A percentile compares a stretch with the other conserved stretches of the same genome.
Evolutionary conservation across 2,888 invertebrate species (phyloP).

Genomic region (Leucoma salicis): DNA sequence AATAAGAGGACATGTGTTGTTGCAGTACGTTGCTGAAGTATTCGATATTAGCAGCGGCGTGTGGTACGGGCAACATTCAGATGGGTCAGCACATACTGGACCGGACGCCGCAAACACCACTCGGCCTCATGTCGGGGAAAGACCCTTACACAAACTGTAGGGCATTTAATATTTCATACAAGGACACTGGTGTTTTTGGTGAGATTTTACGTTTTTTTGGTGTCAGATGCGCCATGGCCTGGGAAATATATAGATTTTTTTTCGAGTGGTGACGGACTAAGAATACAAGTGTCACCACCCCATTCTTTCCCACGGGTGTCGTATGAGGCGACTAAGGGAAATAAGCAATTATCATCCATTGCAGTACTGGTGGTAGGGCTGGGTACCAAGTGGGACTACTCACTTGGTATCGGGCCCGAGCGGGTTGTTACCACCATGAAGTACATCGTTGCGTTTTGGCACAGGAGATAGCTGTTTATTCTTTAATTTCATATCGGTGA

Average conservation of each 20-base stretch:
- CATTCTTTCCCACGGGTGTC: no score
- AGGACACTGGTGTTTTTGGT: conserved; percentile 65
- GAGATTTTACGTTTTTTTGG: conserved; percentile 16
- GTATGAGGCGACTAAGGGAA: no score
- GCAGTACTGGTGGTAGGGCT: no score
- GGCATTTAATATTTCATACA: conserved; percentile 65
- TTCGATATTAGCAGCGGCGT: conserved; percentile 55
- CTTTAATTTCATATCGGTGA: no score
- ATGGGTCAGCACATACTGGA: conserved; percentile 47
- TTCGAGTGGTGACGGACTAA: background rate
- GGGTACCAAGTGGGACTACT: no score
- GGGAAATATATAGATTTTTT: background rate
- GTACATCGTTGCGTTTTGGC: no score
- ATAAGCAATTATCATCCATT: no score
- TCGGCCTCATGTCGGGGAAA: conserved; percentile 42
- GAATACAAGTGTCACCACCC: no score
- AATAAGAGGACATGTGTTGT: no score
- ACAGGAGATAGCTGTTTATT: no score
- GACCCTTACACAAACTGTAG: conserved; percentile 48
- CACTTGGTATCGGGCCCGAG: no score
- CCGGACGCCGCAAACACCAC: conserved; percentile 45
- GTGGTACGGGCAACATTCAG: conserved; percentile 45
- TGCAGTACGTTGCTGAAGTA: conserved; percentile 48
- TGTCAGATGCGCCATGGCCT: background rate
- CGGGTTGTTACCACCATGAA: no score